These are phyloP conservation scores for Bubo blakistoni DNA, from an alignment of 2,113 vertebrate species.

Conservation along the genomic window DNA sequence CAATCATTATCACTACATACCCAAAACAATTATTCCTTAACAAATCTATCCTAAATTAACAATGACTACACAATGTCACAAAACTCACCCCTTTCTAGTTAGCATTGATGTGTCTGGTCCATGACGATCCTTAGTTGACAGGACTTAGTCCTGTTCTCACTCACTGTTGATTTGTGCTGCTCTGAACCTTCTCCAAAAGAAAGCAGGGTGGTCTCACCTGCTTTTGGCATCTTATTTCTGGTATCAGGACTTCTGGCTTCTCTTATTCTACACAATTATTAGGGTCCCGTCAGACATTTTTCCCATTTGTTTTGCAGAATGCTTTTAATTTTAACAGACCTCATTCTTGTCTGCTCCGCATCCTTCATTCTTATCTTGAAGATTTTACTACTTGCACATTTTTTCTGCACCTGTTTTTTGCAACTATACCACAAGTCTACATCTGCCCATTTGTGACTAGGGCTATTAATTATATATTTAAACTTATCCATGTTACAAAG, in stretches of 20 bases:
- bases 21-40: neutral
- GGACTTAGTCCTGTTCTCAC: neutral
- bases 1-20: neutral
- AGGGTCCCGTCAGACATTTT: neutral
- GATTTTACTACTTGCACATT: neutral
- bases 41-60: neutral
- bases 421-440: neutral
- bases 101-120: accelerated
- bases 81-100: neutral
- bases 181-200: neutral
- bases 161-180: neutral
- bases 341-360: neutral
- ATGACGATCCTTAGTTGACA: neutral
- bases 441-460: neutral
- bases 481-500: neutral
- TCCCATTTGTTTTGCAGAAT: neutral
- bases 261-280: neutral
- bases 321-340: neutral
- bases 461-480: neutral
- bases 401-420: neutral
- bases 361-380: neutral
- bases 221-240: neutral
- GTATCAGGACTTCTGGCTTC: neutral
- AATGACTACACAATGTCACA: neutral
- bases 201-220: neutral